phyloP scores from a whole-genome alignment of 2,113 vertebrate genomes.

The Chlamydotis undulata region DNA sequence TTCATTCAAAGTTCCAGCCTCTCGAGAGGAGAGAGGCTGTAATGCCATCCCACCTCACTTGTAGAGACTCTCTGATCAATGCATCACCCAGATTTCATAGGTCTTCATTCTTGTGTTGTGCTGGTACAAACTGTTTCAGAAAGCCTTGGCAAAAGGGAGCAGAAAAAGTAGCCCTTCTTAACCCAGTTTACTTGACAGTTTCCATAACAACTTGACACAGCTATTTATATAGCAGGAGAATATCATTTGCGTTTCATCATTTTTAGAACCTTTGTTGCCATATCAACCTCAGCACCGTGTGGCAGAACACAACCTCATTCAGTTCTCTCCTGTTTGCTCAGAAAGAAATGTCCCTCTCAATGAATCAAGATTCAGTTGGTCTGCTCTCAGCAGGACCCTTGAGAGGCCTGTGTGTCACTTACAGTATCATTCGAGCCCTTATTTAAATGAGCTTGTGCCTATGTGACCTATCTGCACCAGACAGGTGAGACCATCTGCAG shows the following conservation, averaged over 20 bases:
- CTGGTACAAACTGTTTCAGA: background rate
- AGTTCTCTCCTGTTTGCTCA: background rate
- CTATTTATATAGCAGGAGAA: slow-evolving; percentile 58
- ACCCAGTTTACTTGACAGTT: slow-evolving; percentile 65
- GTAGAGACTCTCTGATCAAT: background rate
- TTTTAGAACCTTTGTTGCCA: slow-evolving; percentile 72
- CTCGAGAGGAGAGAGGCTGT: background rate
- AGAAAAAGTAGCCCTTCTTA: slow-evolving; percentile 50
- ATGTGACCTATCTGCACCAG: background rate
- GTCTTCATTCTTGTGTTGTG: background rate
- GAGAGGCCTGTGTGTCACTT: background rate
- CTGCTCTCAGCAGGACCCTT: background rate
- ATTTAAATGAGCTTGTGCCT: background rate
- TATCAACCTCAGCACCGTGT: slow-evolving; percentile 35
- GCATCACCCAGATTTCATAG: background rate
- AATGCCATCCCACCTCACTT: background rate
- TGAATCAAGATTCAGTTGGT: background rate
- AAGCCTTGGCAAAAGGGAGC: slow-evolving; percentile 26
- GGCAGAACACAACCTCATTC: slow-evolving; percentile 24
- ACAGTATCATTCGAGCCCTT: background rate
- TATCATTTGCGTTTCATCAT: slow-evolving; percentile 31
- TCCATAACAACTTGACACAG: slow-evolving; percentile 71
- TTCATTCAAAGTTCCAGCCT: background rate
- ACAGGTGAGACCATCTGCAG: background rate
- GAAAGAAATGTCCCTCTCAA: background rate